Evolutionary conservation across 2,113 vertebrate species (phyloP).

Genomic region (human (Homo sapiens)): DNA sequence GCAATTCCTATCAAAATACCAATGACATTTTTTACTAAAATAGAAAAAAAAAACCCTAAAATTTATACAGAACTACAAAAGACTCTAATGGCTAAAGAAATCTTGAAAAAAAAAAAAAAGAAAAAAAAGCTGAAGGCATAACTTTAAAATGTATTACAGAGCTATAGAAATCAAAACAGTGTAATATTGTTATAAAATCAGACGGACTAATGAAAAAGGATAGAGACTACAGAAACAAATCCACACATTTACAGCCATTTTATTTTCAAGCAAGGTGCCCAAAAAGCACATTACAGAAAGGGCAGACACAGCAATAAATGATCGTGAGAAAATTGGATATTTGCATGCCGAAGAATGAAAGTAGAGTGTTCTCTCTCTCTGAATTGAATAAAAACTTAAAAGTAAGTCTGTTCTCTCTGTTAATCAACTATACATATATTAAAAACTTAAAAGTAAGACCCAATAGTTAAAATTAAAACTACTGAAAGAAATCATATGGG

Average conservation of each 20-base stretch:
- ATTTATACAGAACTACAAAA: no score
- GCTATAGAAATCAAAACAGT: not conserved
- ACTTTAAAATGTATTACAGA: not conserved
- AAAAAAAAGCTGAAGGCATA: no score
- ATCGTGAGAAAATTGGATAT: not conserved
- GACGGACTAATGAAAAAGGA: not conserved
- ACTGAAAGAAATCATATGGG: not conserved
- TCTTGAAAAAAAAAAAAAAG: no score
- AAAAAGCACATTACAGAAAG: not conserved
- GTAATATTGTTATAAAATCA: not conserved
- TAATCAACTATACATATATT: not conserved
- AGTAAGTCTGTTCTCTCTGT: no score
- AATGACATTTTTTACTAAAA: no score
- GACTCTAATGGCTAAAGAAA: no score
- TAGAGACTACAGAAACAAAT: not conserved
- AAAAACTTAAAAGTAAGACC: not conserved
- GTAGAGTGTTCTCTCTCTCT: not conserved
- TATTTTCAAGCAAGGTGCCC: not conserved
- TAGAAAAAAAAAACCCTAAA: no score
- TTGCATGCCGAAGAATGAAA: not conserved
- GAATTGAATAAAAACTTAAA: no score
- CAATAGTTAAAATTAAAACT: not conserved
- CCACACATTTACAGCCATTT: not conserved
- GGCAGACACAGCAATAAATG: not conserved
- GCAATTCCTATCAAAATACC: no score